Evolutionary conservation across 2,113 vertebrate genomes (phyloP).

Genomic region (Spea multiplicata): DNA sequence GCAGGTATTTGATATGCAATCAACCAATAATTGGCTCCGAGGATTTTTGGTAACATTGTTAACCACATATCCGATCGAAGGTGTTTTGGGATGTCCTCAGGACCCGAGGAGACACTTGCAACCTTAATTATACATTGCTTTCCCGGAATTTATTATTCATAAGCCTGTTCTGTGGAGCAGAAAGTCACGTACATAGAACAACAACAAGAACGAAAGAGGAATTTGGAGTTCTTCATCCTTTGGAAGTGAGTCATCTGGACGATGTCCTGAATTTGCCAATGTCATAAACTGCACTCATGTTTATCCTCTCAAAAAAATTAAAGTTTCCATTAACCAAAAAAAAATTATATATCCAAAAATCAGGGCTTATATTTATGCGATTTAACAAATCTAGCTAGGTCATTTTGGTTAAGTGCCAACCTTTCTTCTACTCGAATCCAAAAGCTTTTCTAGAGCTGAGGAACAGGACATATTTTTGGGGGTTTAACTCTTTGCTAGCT

Average conservation of each 20-base stretch:
- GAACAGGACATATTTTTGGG: too few species aligned
- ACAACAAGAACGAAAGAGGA: neutral
- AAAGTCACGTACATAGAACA: slow-evolving; percentile 9
- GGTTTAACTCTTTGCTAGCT: too few species aligned
- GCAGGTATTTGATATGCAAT: slow-evolving; percentile 30
- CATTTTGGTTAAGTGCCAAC: too few species aligned
- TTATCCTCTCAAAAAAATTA: too few species aligned
- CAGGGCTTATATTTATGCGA: too few species aligned
- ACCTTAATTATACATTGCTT: slow-evolving; percentile 41
- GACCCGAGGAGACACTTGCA: slow-evolving; percentile 26
- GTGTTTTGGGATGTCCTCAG: slow-evolving; percentile 29
- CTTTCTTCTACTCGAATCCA: too few species aligned
- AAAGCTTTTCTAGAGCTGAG: too few species aligned
- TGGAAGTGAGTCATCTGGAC: slow-evolving; percentile 19
- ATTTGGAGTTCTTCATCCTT: neutral
- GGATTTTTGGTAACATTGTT: slow-evolving; percentile 37
- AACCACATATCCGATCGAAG: slow-evolving; percentile 34
- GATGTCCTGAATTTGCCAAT: too few species aligned
- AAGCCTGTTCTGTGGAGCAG: slow-evolving; percentile 28
- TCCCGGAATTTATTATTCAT: slow-evolving; percentile 40
- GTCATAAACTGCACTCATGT: too few species aligned
- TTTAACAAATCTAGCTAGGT: too few species aligned
- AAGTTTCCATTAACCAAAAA: too few species aligned
- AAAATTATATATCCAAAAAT: too few species aligned
- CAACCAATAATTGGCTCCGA: slow-evolving; percentile 26